A percentile compares a stretch with the other conserved stretches of the same genome.
Conservation (phyloP, 2,113 vertebrate species). For the Rhagologus leucostigma region DNA sequence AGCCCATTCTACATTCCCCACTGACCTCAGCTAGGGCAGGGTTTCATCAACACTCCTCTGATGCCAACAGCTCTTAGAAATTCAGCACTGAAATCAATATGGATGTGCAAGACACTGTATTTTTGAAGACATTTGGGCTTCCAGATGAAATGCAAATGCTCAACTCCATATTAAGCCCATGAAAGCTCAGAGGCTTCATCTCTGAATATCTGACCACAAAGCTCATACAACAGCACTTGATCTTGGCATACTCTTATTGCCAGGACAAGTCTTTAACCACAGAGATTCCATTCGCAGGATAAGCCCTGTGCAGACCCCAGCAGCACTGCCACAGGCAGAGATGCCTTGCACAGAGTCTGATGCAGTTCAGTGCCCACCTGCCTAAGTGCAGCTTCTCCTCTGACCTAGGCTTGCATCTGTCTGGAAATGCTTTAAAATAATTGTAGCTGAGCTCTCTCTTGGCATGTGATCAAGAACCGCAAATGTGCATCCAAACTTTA, state of each 20-base stretch:
- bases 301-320: neutral
- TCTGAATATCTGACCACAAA: neutral
- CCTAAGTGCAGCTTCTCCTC: neutral
- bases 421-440: conserved; percentile 22
- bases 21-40: neutral
- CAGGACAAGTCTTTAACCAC: neutral
- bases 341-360: neutral
- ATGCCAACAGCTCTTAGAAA: neutral
- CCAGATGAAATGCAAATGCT: neutral
- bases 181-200: neutral
- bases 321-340: neutral
- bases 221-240: neutral
- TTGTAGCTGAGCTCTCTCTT: conserved; percentile 18
- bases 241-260: neutral
- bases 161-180: neutral
- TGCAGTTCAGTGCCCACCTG: neutral
- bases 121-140: neutral
- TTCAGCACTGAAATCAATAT: neutral
- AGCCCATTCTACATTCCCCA: neutral
- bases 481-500: conserved; percentile 53
- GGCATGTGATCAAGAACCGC: neutral
- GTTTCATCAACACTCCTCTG: neutral
- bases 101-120: neutral
- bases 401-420: neutral
- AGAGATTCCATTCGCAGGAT: neutral